Percentiles rank a stretch among this genome's conserved stretches.
Evolutionary conservation across 2,888 invertebrate genomes (phyloP).

Genomic region (Acrobasis consociella): DNA sequence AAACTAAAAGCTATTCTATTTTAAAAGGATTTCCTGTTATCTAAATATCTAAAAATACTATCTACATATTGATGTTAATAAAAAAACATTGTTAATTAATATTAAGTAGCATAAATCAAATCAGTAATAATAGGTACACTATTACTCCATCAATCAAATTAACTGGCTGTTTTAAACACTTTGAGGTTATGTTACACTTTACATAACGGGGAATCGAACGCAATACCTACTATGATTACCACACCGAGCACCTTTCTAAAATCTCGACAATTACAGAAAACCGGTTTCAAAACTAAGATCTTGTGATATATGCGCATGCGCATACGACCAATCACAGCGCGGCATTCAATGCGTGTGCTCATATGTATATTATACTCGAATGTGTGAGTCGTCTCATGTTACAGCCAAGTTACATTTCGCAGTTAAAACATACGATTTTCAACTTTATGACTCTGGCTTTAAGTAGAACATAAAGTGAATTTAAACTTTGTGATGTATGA

Average conservation of each 20-base stretch:
- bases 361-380: conserved; percentile 26
- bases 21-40: too few relatives aligned
- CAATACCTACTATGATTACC: conserved; percentile 56
- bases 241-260: conserved; percentile 76
- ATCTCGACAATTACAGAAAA: conserved; percentile 72
- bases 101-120: not conserved
- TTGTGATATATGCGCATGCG: conserved; percentile 39
- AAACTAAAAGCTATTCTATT: too few relatives aligned
- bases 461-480: conserved; percentile 3
- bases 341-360: conserved; percentile 28
- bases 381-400: conserved; percentile 38
- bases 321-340: conserved; percentile 35
- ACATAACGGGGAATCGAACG: conserved; percentile 48
- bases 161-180: conserved; percentile 5
- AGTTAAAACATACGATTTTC: conserved; percentile 36
- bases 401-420: conserved; percentile 30
- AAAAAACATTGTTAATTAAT: too few relatives aligned
- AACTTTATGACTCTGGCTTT: conserved; percentile 37
- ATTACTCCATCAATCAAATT: conserved; percentile 15
- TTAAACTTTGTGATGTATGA: conserved; percentile 8
- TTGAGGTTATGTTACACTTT: conserved; percentile 28
- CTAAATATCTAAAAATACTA: too few relatives aligned
- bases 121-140: not conserved
- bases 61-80: too few relatives aligned
- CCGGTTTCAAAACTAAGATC: conserved; percentile 69